A percentile compares a stretch with the other conserved stretches of the same genome.
Conservation (phyloP, 2,797 vertebrate species). For the Acomys russatus region DNA sequence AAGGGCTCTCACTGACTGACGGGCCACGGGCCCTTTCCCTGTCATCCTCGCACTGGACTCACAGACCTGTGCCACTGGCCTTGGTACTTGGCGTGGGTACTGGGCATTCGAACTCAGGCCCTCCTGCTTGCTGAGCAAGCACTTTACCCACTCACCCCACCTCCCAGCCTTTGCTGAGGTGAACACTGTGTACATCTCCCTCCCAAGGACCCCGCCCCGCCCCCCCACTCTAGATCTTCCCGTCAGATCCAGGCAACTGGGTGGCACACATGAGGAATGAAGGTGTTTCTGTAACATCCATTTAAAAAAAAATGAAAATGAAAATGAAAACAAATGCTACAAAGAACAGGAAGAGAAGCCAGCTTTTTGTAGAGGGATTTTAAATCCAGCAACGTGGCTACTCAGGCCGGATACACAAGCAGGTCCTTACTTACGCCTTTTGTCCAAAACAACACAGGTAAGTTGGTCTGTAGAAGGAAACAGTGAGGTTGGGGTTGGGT, state of each 20-base stretch:
- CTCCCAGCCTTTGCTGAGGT: neutral
- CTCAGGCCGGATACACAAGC: no score
- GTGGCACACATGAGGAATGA: neutral
- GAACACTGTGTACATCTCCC: neutral
- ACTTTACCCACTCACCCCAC: neutral
- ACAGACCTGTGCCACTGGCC: neutral
- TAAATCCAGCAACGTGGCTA: no score
- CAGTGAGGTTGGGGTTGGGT: no score
- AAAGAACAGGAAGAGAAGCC: neutral
- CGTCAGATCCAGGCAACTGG: no score
- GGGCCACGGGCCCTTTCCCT: neutral
- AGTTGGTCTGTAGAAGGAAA: no score
- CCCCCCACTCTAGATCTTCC: neutral
- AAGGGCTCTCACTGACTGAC: neutral
- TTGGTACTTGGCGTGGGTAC: neutral
- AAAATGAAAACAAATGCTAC: no score
- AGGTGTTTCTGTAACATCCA: neutral
- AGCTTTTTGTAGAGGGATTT: neutral
- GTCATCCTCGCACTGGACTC: neutral
- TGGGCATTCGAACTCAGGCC: neutral
- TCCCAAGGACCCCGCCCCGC: neutral
- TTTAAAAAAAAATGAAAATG: no score
- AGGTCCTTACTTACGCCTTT: no score
- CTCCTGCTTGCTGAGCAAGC: neutral
- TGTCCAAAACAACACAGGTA: no score